These are phyloP conservation scores for Lepidotrigona ventralis DNA, from an alignment of 1,140 invertebrate species.

Conservation along the genomic window DNA sequence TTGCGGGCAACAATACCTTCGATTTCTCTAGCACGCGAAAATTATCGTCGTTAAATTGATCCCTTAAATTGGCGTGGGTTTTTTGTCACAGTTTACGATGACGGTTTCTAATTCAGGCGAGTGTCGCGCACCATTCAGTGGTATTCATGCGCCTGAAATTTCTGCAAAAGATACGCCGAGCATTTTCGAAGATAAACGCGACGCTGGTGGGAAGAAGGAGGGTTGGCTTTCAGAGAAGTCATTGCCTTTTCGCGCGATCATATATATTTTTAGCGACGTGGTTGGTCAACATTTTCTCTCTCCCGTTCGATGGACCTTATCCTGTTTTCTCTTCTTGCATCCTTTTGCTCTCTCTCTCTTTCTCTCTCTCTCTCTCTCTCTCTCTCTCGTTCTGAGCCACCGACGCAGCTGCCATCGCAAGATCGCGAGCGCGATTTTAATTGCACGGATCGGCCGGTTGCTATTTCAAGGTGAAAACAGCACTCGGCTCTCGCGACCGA, in stretches of 20 bases:
- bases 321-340: conserved; percentile 32
- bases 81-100: neutral
- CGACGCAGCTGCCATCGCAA: conserved; percentile 56
- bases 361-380: neutral
- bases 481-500: neutral
- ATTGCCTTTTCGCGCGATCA: conserved; percentile 64
- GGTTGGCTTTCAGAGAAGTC: conserved; percentile 54
- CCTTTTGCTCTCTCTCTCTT: conserved; percentile 38
- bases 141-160: conserved; percentile 63
- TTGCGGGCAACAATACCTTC: neutral
- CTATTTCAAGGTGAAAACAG: conserved; percentile 61
- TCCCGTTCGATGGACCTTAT: conserved; percentile 42
- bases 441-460: conserved; percentile 55
- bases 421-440: conserved; percentile 58
- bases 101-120: conserved; percentile 24
- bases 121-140: conserved; percentile 20
- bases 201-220: conserved; percentile 29
- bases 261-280: conserved; percentile 71
- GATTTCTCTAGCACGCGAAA: neutral
- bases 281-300: conserved; percentile 70
- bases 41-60: neutral
- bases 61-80: neutral
- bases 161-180: conserved; percentile 64
- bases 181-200: conserved; percentile 72
- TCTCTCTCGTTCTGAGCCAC: conserved; percentile 32